These are phyloP conservation scores for Pachycephus smyrnensis DNA, from an alignment of 2,888 invertebrate species.

Conservation along the genomic window DNA sequence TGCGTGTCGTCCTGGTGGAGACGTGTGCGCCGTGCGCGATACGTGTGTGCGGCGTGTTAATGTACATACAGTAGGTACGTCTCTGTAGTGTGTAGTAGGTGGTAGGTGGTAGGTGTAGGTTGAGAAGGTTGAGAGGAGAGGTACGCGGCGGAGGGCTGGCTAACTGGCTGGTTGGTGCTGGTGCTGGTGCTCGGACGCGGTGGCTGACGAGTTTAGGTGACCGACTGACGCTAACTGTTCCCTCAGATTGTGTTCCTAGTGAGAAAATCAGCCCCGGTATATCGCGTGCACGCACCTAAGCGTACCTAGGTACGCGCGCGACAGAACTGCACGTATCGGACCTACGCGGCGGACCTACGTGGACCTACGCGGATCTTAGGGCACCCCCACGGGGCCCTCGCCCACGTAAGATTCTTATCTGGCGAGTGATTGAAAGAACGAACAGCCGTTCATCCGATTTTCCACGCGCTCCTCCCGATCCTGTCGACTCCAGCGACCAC, in stretches of 20 bases:
- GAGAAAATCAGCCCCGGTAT: neutral
- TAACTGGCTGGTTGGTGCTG: constrained; percentile 11
- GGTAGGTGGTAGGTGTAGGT: constrained; percentile 48
- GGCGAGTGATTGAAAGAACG: neutral
- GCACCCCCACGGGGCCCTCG: neutral
- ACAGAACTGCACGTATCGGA: too few relatives aligned
- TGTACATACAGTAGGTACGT: constrained; percentile 15
- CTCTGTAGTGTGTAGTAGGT: constrained; percentile 18
- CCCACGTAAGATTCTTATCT: constrained; percentile 3
- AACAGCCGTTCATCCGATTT: neutral
- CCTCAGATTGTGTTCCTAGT: neutral
- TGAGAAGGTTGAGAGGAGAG: constrained; percentile 46
- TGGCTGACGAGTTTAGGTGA: constrained; percentile 51
- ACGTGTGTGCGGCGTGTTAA: constrained; percentile 19
- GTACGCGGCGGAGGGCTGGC: constrained; percentile 34
- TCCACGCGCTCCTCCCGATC: neutral
- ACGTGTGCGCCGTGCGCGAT: constrained; percentile 15
- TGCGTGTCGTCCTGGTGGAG: constrained; percentile 10
- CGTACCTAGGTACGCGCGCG: neutral
- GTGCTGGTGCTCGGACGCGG: constrained; percentile 36
- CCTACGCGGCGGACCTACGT: too few relatives aligned
- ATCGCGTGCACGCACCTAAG: constrained; percentile 6
- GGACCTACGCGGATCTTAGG: neutral
- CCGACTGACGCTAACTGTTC: constrained; percentile 34
- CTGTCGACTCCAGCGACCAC: too few relatives aligned